Conservation (phyloP, 2,888 invertebrate species). For the Nemapogon koenigi region DNA sequence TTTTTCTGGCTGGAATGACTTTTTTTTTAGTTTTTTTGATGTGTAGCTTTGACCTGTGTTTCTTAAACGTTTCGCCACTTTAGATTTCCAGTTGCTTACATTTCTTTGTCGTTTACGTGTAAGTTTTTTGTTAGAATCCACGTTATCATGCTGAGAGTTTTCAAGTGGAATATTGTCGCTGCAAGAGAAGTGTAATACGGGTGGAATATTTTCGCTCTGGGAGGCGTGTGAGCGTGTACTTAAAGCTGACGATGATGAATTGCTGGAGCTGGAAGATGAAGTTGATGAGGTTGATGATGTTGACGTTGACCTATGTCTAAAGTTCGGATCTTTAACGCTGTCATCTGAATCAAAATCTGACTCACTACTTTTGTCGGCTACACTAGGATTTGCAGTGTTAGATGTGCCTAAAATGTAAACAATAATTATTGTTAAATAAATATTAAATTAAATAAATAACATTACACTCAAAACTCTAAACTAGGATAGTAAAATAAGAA, state of each 20-base stretch:
- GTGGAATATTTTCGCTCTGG: conserved; percentile 13
- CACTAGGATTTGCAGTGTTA: conserved; percentile 11
- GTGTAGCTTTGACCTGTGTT: no score
- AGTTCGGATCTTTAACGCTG: conserved; percentile 15
- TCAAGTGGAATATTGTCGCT: conserved; percentile 8
- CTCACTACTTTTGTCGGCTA: conserved; percentile 14
- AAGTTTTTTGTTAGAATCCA: conserved; percentile 7
- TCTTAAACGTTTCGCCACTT: no score
- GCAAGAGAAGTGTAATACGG: conserved; percentile 11
- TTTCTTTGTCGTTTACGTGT: no score
- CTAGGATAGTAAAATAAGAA: no score
- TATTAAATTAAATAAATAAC: no score
- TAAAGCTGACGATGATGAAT: conserved; percentile 13
- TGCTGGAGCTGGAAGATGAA: conserved; percentile 11
- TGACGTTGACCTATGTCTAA: conserved; percentile 15
- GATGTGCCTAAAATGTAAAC: no score
- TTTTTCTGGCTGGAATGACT: no score
- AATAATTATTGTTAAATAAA: no score
- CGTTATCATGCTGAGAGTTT: conserved; percentile 7
- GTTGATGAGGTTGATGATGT: conserved; percentile 14
- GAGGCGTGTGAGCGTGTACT: conserved; percentile 11
- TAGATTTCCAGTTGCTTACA: no score
- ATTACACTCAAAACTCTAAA: no score
- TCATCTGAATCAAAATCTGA: conserved; percentile 14
- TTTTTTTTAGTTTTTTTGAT: no score